phyloP scores from a whole-genome alignment of 2,888 invertebrate genomes.

The Athalia rosae region DNA sequence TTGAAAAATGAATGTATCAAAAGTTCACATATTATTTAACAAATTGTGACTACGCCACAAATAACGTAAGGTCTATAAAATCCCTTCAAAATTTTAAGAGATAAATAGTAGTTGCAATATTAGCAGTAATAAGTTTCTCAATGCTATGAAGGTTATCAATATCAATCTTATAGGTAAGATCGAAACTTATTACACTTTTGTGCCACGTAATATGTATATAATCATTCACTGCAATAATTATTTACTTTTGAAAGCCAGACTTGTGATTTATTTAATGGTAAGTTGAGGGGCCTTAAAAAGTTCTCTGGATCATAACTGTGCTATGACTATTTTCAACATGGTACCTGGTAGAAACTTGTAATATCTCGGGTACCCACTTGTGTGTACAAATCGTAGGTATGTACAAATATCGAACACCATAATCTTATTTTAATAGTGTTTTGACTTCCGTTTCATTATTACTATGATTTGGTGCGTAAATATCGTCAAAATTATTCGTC shows the following conservation, averaged over 20 bases:
- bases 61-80: neutral
- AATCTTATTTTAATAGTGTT: slow-evolving; percentile 29
- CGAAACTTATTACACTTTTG: neutral
- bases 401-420: slow-evolving; percentile 21
- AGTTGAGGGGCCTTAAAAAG: neutral
- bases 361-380: neutral
- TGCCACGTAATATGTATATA: slow-evolving; percentile 9
- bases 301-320: slow-evolving; percentile 22
- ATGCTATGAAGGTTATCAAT: too few species aligned
- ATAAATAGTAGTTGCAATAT: neutral
- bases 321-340: slow-evolving; percentile 1
- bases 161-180: slow-evolving; percentile 7
- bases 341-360: slow-evolving; percentile 2
- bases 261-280: too few species aligned
- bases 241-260: neutral
- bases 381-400: slow-evolving; percentile 11
- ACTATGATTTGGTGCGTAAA: slow-evolving; percentile 31
- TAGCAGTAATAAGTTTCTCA: neutral
- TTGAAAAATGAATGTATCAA: neutral
- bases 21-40: neutral
- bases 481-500: slow-evolving; percentile 34
- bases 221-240: neutral
- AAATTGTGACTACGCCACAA: neutral
- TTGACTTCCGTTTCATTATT: slow-evolving; percentile 30
- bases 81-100: neutral